phyloP scores from a whole-genome alignment of 2,797 vertebrate species.

The Anniella stebbinsi region DNA sequence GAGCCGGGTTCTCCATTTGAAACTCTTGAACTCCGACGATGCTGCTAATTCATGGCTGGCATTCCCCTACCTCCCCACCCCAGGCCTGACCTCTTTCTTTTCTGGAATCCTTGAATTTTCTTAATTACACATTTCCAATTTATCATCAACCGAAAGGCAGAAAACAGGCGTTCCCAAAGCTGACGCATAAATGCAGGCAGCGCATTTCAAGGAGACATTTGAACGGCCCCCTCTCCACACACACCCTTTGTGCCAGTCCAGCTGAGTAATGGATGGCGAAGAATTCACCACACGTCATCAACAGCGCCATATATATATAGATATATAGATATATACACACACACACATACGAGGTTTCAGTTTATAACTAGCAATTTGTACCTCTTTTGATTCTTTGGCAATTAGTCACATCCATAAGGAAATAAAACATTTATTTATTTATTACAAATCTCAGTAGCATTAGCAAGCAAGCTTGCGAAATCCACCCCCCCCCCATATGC shows the following conservation, averaged over 20 bases:
- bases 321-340: too few species aligned
- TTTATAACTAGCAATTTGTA: conserved; percentile 44
- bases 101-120: conserved; percentile 67
- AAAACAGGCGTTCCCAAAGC: conserved; percentile 54
- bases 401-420: conserved; percentile 63
- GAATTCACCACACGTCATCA: conserved; percentile 65
- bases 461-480: conserved; percentile 61
- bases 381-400: conserved; percentile 51
- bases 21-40: conserved; percentile 28
- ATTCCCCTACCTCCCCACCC: not conserved
- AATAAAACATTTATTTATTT: conserved; percentile 67
- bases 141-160: conserved; percentile 66
- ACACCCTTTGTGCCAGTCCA: conserved; percentile 41
- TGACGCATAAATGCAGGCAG: conserved; percentile 45
- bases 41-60: conserved; percentile 56
- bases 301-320: conserved; percentile 53
- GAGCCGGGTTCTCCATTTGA: conserved; percentile 28
- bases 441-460: conserved; percentile 61
- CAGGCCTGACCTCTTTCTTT: conserved; percentile 62
- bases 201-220: conserved; percentile 61
- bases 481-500: not conserved
- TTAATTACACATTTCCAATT: conserved; percentile 71
- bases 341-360: conserved; percentile 55
- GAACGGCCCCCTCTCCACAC: conserved; percentile 64
- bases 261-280: conserved; percentile 62